Conservation (phyloP, 2,113 vertebrate species). For the Poicephalus meyeri region DNA sequence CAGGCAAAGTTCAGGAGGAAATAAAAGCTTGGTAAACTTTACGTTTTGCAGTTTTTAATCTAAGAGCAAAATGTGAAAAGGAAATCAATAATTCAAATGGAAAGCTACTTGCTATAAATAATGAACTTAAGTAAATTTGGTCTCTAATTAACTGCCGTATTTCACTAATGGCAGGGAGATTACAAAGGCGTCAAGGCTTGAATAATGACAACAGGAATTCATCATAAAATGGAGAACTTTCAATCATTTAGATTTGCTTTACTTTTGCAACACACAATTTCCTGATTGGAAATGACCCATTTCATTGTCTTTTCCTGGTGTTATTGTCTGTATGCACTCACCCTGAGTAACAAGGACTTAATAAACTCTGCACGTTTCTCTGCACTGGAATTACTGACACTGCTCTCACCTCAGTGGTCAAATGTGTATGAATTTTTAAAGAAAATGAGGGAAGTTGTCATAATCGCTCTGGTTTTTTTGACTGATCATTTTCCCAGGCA, state of each 20-base stretch:
- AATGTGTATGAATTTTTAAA: background rate
- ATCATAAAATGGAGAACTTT: background rate
- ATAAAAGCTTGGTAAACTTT: background rate
- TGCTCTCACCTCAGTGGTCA: background rate
- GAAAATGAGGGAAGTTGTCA: background rate
- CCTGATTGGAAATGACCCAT: constrained; percentile 26
- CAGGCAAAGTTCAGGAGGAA: background rate
- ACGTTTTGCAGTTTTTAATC: background rate
- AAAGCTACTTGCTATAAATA: constrained; percentile 20
- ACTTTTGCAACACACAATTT: constrained; percentile 18
- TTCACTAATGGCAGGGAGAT: background rate
- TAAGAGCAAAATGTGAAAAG: constrained; percentile 1
- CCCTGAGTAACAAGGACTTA: background rate
- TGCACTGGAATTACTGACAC: background rate
- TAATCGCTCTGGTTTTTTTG: background rate
- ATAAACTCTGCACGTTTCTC: background rate
- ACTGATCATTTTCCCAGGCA: background rate
- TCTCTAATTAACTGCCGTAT: constrained; percentile 4
- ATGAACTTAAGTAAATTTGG: constrained; percentile 30
- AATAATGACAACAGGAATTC: constrained; percentile 13
- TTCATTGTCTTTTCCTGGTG: constrained; percentile 17
- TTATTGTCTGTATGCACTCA: background rate
- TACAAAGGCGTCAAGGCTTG: background rate
- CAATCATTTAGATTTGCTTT: background rate
- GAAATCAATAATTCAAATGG: constrained; percentile 8